phyloP scores from a whole-genome alignment of 2,113 vertebrate species.

The Semnornis frantzii region DNA sequence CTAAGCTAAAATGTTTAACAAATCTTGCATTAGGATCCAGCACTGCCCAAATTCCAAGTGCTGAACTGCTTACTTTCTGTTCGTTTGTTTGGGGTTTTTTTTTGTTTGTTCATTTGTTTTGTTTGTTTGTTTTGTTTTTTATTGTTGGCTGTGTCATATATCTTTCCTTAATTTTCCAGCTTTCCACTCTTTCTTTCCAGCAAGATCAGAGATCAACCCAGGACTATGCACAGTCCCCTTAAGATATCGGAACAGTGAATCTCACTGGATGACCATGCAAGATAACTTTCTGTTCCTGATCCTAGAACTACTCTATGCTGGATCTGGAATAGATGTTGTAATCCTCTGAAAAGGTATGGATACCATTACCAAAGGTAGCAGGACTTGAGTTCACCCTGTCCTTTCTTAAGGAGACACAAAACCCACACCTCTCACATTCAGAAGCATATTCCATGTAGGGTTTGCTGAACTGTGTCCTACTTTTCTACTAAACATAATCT shows the following conservation, averaged over 20 bases:
- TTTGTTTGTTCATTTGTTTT: no score
- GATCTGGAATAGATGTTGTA: not conserved
- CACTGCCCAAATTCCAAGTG: not conserved
- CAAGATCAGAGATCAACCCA: not conserved
- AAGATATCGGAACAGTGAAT: not conserved
- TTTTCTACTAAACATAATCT: not conserved
- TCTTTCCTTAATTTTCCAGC: not conserved
- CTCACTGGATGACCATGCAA: not conserved
- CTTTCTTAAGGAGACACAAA: not conserved
- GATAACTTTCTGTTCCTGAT: not conserved
- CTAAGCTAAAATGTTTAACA: conserved; percentile 41
- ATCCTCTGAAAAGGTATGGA: not conserved
- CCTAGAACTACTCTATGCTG: not conserved
- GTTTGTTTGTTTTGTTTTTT: not conserved
- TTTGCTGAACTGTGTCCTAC: not conserved
- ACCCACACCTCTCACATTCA: not conserved
- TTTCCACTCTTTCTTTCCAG: not conserved
- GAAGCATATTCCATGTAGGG: not conserved
- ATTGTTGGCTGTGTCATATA: not conserved
- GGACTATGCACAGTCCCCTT: not conserved
- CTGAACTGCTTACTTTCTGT: not conserved
- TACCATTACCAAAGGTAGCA: not conserved
- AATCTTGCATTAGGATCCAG: not conserved
- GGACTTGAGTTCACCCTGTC: not conserved
- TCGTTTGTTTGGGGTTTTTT: no score